Evolutionary conservation across 2,113 vertebrate species (phyloP).

Genomic region (Scalopus aquaticus): DNA sequence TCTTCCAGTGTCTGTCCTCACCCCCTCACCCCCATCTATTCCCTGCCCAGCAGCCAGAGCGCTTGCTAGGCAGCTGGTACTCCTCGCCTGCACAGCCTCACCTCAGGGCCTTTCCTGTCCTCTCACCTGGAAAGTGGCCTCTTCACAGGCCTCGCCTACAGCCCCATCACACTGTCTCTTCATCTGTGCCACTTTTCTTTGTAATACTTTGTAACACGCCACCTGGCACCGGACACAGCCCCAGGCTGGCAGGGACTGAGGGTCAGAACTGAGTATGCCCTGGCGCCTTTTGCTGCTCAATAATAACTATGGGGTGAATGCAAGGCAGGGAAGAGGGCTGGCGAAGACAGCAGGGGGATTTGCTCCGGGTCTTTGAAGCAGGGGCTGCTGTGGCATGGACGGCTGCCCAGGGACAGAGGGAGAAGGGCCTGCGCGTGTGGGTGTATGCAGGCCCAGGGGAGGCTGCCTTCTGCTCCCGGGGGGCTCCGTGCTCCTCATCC

Average conservation of each 20-base stretch:
- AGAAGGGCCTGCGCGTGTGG: neutral
- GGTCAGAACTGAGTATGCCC: neutral
- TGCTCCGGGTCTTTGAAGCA: neutral
- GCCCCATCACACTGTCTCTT: neutral
- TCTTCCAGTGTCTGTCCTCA: neutral
- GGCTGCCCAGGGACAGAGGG: neutral
- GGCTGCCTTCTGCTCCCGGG: neutral
- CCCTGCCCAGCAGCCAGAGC: neutral
- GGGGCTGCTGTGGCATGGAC: neutral
- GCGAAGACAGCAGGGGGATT: neutral
- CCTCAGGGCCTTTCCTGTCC: neutral
- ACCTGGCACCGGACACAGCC: neutral
- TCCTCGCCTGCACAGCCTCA: neutral
- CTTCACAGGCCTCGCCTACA: neutral
- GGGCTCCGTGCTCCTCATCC: neutral
- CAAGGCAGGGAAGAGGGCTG: neutral
- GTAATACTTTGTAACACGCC: too few relatives aligned
- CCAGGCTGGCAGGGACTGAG: neutral
- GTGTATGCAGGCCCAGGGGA: neutral
- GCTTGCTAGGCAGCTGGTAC: neutral
- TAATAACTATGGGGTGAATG: neutral
- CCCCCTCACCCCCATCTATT: neutral
- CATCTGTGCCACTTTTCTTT: neutral
- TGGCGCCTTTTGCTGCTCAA: neutral
- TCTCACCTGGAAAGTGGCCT: neutral